Evolutionary conservation across 2,113 vertebrate species (phyloP), one percentile per base, ranked within the genome.

Genomic region (Ceratotherium simum): DNA sequence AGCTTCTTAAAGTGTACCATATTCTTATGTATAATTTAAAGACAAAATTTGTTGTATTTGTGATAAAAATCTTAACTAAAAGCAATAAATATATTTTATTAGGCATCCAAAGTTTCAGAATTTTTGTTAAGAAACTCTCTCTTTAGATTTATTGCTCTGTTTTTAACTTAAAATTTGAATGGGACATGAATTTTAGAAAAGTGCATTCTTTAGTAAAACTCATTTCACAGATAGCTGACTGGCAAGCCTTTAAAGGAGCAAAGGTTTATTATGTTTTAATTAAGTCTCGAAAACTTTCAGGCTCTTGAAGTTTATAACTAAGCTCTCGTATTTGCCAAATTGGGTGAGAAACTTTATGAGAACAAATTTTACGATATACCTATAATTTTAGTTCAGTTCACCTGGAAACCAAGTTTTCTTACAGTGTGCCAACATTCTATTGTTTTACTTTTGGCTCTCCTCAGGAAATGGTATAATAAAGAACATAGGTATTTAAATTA

Each of bases 261-360:
- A 92, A 90, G 73, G 36, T 95, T 83, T 96, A 79, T 88, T 95
- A 18, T 39, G 73, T 92, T 93, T 97, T 93, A 96, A 95, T 96
- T 92, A 90, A 90, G 62, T 23, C 20, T 95, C 12, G 39, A 42
- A 79, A 90, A 83, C 42, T 76, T 67, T 67, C 56, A 84, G 18
- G 31, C 54, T 83, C 51, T 81, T 89, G 31, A 84, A 83, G 72
- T 95, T 92, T 79, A 33, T 76, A 91, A 85, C 33, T 94, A 75
- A 96, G 67, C 13, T 78, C 14, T 97, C 16, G 20, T 80, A 29
- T 80, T 85, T 96, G 64, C 56, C 76, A 95, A 96, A 90, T 88
- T 95, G n/a, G 31, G 31, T 36, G 73, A 90, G 69, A 92, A 86
- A 82, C 54, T 85, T 88, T 89, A 90, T 91, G 31, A 94, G 72